These are phyloP conservation scores for Buphagus erythrorhynchus DNA, from an alignment of 2,797 vertebrate genomes.

Conservation along the genomic window DNA sequence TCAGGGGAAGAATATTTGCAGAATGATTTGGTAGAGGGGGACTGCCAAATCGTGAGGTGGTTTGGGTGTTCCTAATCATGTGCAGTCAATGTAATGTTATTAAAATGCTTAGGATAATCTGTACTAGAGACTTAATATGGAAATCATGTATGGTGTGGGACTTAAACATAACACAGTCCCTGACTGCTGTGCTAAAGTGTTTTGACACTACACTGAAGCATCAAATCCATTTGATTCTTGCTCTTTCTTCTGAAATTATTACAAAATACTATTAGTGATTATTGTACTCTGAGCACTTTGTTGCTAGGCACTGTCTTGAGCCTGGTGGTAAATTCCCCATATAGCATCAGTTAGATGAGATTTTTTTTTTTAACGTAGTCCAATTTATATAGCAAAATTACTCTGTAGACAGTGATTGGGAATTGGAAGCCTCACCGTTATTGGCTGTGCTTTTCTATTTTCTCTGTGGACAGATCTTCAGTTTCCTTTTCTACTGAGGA, in stretches of 20 bases:
- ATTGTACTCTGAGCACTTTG: neutral
- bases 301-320: slow-evolving; percentile 18
- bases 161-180: neutral
- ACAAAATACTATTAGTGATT: neutral
- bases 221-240: neutral
- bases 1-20: neutral
- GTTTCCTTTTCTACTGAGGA: neutral
- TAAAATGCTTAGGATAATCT: neutral
- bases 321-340: neutral
- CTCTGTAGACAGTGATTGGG: neutral
- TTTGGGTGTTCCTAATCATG: neutral
- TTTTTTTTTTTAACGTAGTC: neutral
- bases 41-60: neutral
- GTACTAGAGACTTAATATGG: neutral
- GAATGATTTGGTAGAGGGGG: neutral
- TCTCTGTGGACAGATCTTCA: neutral
- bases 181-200: neutral
- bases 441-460: neutral
- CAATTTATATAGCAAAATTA: neutral
- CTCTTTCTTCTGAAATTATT: neutral
- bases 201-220: neutral
- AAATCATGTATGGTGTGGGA: neutral
- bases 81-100: neutral
- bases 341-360: neutral
- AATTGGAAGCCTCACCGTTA: neutral